phyloP scores from a whole-genome alignment of 2,888 invertebrate genomes.

The Temnothorax ravouxi region DNA sequence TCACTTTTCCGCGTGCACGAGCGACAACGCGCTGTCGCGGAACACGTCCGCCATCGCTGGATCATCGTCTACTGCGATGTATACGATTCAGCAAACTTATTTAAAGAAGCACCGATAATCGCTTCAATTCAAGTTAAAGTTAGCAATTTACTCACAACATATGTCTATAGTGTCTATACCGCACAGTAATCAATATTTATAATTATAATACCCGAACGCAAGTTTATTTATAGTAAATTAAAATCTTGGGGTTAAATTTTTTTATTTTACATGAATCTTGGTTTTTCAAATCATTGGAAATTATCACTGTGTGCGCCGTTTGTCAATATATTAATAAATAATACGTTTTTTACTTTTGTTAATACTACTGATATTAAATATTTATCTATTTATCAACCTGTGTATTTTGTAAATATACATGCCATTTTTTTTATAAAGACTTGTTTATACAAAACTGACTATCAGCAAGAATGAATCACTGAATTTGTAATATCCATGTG shows the following conservation, averaged over 20 bases:
- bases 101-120: not conserved
- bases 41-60: not conserved
- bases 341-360: not conserved
- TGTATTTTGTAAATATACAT: too few relatives aligned
- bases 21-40: not conserved
- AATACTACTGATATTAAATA: not conserved
- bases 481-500: not conserved
- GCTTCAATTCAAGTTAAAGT: not conserved
- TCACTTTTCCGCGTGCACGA: not conserved
- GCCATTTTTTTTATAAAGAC: too few relatives aligned
- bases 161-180: not conserved
- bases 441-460: not conserved
- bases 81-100: not conserved
- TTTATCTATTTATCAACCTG: not conserved
- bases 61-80: constrained; percentile 6
- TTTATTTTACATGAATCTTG: not conserved
- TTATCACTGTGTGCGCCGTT: not conserved
- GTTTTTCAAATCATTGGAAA: not conserved
- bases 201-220: not conserved
- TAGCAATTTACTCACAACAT: not conserved
- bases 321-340: not conserved
- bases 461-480: not conserved
- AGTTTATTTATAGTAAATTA: not conserved
- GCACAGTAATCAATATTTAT: not conserved
- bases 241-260: not conserved